A percentile compares a stretch with the other conserved stretches of the same genome.
Evolutionary conservation across 2,888 invertebrate species (phyloP).

Genomic region (Sepioteuthis lessoniana): DNA sequence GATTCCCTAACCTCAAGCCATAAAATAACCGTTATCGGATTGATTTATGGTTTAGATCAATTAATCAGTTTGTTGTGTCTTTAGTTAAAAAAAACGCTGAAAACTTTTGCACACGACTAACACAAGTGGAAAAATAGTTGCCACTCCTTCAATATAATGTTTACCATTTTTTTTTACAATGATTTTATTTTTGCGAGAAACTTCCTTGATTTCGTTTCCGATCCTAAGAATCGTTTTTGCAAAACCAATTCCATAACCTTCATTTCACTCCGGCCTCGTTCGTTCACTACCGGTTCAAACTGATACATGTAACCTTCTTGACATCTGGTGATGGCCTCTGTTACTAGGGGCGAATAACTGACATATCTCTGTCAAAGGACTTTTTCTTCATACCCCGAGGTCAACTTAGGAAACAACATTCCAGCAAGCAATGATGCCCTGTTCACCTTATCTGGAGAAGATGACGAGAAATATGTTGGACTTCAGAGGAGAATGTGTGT

Average conservation of each 20-base stretch:
- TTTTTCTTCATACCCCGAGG: background rate
- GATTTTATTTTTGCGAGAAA: no score
- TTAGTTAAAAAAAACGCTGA: no score
- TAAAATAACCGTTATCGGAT: no score
- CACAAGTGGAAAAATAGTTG: no score
- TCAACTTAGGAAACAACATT: background rate
- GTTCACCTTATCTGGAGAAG: background rate
- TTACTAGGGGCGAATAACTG: background rate
- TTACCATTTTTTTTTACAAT: no score
- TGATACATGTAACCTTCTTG: background rate
- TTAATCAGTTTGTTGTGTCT: no score
- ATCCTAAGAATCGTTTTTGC: no score
- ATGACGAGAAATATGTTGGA: background rate
- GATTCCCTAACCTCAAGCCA: no score
- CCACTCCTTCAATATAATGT: no score
- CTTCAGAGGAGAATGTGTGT: background rate
- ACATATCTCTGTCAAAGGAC: background rate
- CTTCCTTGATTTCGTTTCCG: no score
- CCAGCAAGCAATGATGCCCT: background rate
- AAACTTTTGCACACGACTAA: no score
- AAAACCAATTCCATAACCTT: background rate
- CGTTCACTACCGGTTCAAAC: background rate
- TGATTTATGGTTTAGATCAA: no score
- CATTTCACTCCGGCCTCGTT: background rate
- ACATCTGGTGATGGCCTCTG: background rate